Conservation (phyloP, 2,113 vertebrate genomes). For the Cricetomys ansorgei region DNA sequence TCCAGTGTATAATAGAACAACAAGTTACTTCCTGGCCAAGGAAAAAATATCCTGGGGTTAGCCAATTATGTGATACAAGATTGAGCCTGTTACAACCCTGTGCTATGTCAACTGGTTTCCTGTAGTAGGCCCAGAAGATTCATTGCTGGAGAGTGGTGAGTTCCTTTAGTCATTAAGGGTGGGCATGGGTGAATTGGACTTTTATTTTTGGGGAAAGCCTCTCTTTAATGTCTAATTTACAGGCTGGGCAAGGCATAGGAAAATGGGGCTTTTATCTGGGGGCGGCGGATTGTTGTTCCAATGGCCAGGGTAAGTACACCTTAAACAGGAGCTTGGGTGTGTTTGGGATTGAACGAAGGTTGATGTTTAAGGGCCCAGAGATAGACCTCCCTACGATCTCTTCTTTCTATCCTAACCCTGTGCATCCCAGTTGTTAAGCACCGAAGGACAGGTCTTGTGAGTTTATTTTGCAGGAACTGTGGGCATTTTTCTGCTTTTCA, state of each 20-base stretch:
- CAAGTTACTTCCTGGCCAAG: too few relatives aligned
- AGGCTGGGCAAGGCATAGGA: neutral
- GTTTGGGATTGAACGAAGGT: neutral
- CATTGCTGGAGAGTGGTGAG: neutral
- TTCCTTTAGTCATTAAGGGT: neutral
- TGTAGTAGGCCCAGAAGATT: neutral
- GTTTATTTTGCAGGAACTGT: neutral
- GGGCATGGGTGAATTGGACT: too few relatives aligned
- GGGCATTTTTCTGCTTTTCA: neutral
- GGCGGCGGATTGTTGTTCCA: too few relatives aligned
- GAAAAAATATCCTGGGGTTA: too few relatives aligned
- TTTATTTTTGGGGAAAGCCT: neutral
- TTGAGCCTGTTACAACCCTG: neutral
- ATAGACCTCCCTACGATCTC: neutral
- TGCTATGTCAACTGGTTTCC: neutral
- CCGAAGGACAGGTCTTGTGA: neutral
- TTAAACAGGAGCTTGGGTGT: neutral
- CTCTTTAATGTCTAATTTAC: neutral
- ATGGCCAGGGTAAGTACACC: neutral
- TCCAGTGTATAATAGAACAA: too few relatives aligned
- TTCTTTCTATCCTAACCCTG: neutral
- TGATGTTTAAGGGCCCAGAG: neutral
- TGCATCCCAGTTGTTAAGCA: neutral
- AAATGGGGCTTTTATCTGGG: neutral
- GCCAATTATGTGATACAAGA: neutral